These are phyloP conservation scores for Nothobranchius kuhntae DNA, from an alignment of 2,113 vertebrate species.

Conservation along the genomic window DNA sequence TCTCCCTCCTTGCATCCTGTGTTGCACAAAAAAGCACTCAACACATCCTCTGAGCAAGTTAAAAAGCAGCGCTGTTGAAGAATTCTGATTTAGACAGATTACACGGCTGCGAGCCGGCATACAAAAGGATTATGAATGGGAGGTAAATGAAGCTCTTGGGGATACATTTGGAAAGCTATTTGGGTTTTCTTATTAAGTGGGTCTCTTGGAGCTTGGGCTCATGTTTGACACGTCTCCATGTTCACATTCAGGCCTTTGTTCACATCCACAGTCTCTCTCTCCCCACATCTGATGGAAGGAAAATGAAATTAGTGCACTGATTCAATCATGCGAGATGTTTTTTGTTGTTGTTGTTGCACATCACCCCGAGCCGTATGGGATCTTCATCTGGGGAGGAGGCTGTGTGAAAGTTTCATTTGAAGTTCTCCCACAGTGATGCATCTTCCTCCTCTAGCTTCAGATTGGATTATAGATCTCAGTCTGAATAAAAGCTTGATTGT, in stretches of 20 bases:
- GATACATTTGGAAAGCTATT: conserved; percentile 63
- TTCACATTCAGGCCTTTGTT: conserved; percentile 67
- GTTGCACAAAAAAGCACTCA: conserved; percentile 64
- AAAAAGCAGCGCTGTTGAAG: conserved; percentile 54
- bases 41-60: conserved; percentile 57
- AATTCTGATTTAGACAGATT: conserved; percentile 62
- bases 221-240: conserved; percentile 47
- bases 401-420: conserved; percentile 33
- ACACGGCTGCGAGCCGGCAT: conserved; percentile 41
- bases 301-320: conserved; percentile 58
- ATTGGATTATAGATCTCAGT: conserved; percentile 41
- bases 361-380: conserved; percentile 16
- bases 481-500: conserved; percentile 53
- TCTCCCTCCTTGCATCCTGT: conserved; percentile 66
- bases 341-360: conserved; percentile 26
- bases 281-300: conserved; percentile 42
- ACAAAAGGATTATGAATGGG: conserved; percentile 72
- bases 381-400: conserved; percentile 30
- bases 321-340: conserved; percentile 46
- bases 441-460: conserved; percentile 43
- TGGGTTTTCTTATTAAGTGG: conserved; percentile 70
- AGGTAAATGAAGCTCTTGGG: conserved; percentile 71
- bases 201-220: conserved; percentile 49
- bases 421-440: conserved; percentile 37
- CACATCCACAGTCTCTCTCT: conserved; percentile 42